phyloP scores from a whole-genome alignment of 2,888 invertebrate genomes.

The Scrobipalpa costella region DNA sequence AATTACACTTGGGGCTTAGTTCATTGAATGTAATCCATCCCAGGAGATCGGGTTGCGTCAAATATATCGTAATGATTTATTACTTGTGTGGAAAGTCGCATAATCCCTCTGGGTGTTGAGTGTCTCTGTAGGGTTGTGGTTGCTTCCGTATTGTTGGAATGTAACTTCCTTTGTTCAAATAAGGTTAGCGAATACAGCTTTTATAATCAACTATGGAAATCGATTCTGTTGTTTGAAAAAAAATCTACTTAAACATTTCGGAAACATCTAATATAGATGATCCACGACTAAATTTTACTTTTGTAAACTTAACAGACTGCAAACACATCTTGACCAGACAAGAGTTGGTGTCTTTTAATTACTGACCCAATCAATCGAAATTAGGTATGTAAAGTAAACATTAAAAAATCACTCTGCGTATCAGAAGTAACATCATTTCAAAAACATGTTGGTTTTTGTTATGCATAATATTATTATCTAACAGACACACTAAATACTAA shows the following conservation, averaged over 20 bases:
- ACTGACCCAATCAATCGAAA: too few species aligned
- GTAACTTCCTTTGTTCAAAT: not conserved
- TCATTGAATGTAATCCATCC: constrained; percentile 43
- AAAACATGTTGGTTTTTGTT: not conserved
- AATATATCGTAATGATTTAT: constrained; percentile 28
- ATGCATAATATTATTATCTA: too few species aligned
- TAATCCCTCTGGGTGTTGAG: constrained; percentile 17
- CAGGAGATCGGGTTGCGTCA: constrained; percentile 46
- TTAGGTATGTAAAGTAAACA: too few species aligned
- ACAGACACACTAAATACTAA: not conserved
- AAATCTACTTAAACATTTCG: too few species aligned
- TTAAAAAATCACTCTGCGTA: too few species aligned
- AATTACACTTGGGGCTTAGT: constrained; percentile 48
- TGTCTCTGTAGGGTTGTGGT: not conserved
- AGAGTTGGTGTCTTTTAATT: too few species aligned
- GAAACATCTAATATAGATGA: too few species aligned
- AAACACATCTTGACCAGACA: too few species aligned
- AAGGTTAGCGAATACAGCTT: not conserved
- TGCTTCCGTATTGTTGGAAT: constrained; percentile 4
- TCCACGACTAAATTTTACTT: too few species aligned
- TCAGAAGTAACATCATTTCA: not conserved
- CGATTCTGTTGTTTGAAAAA: too few species aligned
- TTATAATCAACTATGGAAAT: too few species aligned
- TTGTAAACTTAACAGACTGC: too few species aligned
- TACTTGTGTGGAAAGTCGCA: constrained; percentile 15